Conservation (phyloP, 2,888 invertebrate genomes). For the Caenorhabditis sp. region DNA sequence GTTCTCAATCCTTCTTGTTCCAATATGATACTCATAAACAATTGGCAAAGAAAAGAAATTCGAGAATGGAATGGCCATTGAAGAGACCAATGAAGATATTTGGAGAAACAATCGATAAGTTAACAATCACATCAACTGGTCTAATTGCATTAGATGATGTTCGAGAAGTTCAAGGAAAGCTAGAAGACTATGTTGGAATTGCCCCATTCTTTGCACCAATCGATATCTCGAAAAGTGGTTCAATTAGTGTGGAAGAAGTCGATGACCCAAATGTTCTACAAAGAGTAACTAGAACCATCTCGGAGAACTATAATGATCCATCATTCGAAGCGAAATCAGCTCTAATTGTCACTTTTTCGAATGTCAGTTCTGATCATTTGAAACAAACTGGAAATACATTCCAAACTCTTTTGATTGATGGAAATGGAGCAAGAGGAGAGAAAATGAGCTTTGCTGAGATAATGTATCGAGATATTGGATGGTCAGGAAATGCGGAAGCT, state of each 20-base stretch:
- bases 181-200: conserved; percentile 62
- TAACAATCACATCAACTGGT: conserved; percentile 65
- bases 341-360: conserved; percentile 60
- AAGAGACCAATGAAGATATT: conserved; percentile 64
- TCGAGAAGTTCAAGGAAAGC: conserved; percentile 29
- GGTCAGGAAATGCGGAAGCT: conserved; percentile 68
- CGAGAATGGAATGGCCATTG: conserved; percentile 60
- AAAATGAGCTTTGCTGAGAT: conserved; percentile 63
- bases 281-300: conserved; percentile 45
- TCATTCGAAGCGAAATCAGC: conserved; percentile 62
- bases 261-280: conserved; percentile 36
- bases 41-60: conserved; percentile 57
- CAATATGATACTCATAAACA: conserved; percentile 56
- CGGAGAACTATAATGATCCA: conserved; percentile 49
- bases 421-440: conserved; percentile 49
- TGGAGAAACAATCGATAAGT: conserved; percentile 53
- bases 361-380: conserved; percentile 52
- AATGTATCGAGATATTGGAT: conserved; percentile 65
- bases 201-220: conserved; percentile 69
- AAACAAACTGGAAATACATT: conserved; percentile 63
- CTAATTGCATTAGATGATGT: conserved; percentile 60
- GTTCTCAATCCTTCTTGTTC: conserved; percentile 61
- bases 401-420: conserved; percentile 67
- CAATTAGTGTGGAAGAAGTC: conserved; percentile 55
- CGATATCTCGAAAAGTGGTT: conserved; percentile 58